Percentiles rank a stretch among this genome's conserved stretches.
phyloP scores from a whole-genome alignment of 2,888 invertebrate species.

The Syritta pipiens region DNA sequence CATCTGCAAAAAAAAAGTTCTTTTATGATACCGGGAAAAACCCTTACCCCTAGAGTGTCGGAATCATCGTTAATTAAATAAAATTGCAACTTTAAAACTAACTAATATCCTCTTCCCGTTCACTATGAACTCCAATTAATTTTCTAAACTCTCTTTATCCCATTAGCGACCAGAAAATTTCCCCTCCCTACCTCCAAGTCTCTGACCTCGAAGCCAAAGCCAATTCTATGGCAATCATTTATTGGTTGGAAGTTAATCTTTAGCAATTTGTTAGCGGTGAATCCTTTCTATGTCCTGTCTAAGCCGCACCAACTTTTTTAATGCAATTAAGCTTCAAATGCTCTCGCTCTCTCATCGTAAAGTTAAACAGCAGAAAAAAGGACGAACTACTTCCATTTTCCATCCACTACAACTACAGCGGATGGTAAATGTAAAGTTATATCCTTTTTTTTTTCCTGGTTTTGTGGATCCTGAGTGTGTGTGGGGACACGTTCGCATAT shows the following conservation, averaged over 20 bases:
- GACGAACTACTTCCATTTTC: neutral
- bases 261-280: conserved; percentile 64
- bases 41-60: no score
- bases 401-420: conserved; percentile 39
- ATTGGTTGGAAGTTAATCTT: conserved; percentile 65
- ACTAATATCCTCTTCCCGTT: conserved; percentile 31
- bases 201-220: conserved; percentile 20
- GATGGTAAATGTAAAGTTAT: conserved; percentile 19
- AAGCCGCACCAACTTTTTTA: conserved; percentile 55
- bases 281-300: conserved; percentile 51
- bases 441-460: neutral
- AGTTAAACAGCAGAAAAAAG: neutral
- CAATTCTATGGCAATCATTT: conserved; percentile 62
- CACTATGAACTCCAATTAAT: conserved; percentile 64
- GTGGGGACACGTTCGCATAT: conserved; percentile 32
- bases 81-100: conserved; percentile 51
- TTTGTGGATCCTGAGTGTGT: no score
- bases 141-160: conserved; percentile 68
- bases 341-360: neutral
- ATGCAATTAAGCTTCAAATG: conserved; percentile 51
- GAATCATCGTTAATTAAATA: conserved; percentile 48
- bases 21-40: no score
- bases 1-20: no score
- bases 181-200: conserved; percentile 20
- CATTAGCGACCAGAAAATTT: conserved; percentile 62